Conservation (phyloP, 37 sponge, comb jelly and placozoan species). For the Mnemiopsis leidyi region DNA sequence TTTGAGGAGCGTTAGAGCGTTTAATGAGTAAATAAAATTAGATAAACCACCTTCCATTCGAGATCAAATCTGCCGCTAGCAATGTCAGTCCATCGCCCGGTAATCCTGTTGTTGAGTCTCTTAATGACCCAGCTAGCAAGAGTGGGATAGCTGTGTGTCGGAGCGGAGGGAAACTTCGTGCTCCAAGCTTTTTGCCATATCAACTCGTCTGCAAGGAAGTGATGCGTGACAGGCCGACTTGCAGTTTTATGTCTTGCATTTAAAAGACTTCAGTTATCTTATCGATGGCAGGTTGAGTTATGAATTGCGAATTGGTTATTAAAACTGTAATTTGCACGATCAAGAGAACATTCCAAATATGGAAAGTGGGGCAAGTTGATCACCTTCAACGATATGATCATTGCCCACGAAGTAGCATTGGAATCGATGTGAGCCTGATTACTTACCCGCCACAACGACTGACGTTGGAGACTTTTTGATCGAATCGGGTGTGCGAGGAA, state of each 20-base stretch:
- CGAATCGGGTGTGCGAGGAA: not conserved
- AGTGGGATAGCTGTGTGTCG: conserved; percentile 54
- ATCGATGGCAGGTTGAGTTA: too few relatives aligned
- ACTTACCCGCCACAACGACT: conserved; percentile 47
- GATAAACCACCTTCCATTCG: conserved; percentile 55
- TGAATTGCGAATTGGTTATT: not conserved
- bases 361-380: too few relatives aligned
- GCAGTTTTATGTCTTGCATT: too few relatives aligned
- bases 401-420: too few relatives aligned
- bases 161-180: conserved; percentile 40
- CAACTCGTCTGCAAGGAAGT: conserved; percentile 1
- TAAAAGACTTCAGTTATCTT: too few relatives aligned
- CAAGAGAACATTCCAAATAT: too few relatives aligned
- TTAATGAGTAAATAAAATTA: too few relatives aligned
- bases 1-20: too few relatives aligned
- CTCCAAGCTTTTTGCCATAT: conserved; percentile 50
- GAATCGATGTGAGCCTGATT: too few relatives aligned
- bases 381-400: too few relatives aligned
- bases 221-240: too few relatives aligned
- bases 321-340: too few relatives aligned
- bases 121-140: conserved; percentile 58
- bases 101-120: conserved; percentile 42
- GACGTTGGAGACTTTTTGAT: conserved; percentile 35
- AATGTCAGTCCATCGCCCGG: conserved; percentile 47
- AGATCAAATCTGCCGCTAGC: conserved; percentile 46